Evolutionary conservation across 1,140 invertebrate genomes (phyloP).

Genomic region (Tetramorium simillimum): DNA sequence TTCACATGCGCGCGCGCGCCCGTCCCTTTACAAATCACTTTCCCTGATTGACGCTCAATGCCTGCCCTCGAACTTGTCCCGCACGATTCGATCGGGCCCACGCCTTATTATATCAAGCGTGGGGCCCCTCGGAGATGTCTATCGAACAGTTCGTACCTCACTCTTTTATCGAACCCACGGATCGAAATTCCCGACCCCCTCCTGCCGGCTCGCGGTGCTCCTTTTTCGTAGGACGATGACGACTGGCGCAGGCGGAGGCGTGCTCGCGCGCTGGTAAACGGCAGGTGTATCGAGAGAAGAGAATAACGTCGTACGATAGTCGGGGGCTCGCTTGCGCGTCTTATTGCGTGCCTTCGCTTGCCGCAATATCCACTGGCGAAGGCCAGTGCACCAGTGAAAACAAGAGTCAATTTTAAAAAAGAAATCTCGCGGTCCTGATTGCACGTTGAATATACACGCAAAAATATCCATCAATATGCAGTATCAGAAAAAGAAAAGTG

Average conservation of each 20-base stretch:
- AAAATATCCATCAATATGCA: slow-evolving; percentile 5
- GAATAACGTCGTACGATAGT: slow-evolving; percentile 60
- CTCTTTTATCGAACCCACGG: slow-evolving; percentile 58
- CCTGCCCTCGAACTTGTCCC: slow-evolving; percentile 68
- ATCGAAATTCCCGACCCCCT: slow-evolving; percentile 54
- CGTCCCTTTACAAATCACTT: slow-evolving; percentile 78
- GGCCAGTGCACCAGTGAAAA: slow-evolving; percentile 18
- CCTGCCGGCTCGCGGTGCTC: background rate
- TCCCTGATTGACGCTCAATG: slow-evolving; percentile 81
- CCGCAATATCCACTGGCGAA: background rate
- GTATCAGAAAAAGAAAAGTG: slow-evolving; percentile 9
- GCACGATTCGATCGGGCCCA: slow-evolving; percentile 65
- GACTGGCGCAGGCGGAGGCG: slow-evolving; percentile 45
- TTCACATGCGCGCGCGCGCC: slow-evolving; percentile 13
- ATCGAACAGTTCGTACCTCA: slow-evolving; percentile 51
- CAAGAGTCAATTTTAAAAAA: slow-evolving; percentile 19
- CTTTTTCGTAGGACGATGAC: slow-evolving; percentile 62
- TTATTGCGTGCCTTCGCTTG: slow-evolving; percentile 26
- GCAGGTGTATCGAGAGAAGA: slow-evolving; percentile 69
- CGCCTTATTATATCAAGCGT: slow-evolving; percentile 67
- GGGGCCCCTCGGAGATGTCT: slow-evolving; percentile 63
- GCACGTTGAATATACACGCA: background rate
- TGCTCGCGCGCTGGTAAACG: slow-evolving; percentile 50
- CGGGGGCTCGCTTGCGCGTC: slow-evolving; percentile 54
- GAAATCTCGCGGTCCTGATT: slow-evolving; percentile 23